phyloP scores from a whole-genome alignment of 1,140 invertebrate genomes.

The Temnothorax nylanderi region DNA sequence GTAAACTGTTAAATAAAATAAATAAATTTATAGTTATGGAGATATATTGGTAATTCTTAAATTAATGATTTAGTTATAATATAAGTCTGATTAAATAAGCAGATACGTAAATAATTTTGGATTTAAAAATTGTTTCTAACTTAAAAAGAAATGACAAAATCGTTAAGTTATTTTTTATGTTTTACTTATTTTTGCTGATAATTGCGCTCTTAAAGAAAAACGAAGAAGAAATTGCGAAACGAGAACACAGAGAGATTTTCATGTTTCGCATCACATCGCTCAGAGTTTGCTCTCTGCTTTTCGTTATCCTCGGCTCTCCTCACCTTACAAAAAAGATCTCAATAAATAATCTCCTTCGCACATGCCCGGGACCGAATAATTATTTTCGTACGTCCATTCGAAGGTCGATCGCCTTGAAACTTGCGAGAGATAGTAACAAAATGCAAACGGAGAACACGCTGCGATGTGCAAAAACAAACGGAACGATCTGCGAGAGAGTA shows the following conservation, averaged over 20 bases:
- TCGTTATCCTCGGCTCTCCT: not conserved
- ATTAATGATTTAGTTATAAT: not conserved
- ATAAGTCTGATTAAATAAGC: not conserved
- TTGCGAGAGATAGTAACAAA: not conserved
- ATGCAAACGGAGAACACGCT: not conserved
- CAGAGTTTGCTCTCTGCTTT: not conserved
- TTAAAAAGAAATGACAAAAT: not conserved
- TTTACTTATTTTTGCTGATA: not conserved
- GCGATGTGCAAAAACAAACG: conserved; percentile 24
- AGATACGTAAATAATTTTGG: not conserved
- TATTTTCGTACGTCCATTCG: conserved; percentile 43
- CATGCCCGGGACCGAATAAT: conserved; percentile 12
- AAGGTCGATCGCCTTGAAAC: conserved; percentile 44
- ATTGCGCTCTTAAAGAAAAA: not conserved
- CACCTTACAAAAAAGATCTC: conserved; percentile 8
- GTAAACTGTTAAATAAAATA: not conserved
- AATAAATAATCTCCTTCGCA: conserved; percentile 39
- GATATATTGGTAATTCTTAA: not conserved
- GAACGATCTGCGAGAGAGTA: not conserved
- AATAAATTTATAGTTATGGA: not conserved
- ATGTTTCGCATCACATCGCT: not conserved
- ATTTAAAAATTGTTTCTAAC: not conserved
- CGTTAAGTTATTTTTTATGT: not conserved
- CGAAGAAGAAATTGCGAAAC: conserved; percentile 1
- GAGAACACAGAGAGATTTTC: conserved; percentile 3